Evolutionary conservation across 2,888 invertebrate genomes (phyloP).

Genomic region (Diloba caeruleocephala): DNA sequence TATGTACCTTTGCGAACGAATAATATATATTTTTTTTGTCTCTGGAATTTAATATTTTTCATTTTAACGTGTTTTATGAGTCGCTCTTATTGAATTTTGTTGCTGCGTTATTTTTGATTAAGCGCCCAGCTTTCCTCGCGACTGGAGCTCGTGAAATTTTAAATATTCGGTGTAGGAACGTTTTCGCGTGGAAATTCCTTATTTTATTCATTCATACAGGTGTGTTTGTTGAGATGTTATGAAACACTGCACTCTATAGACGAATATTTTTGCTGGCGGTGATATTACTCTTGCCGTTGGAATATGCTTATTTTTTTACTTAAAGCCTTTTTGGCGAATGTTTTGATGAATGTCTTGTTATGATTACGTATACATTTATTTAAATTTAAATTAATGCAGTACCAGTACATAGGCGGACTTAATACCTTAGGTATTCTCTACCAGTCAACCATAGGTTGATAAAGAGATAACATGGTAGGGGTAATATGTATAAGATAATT

Average conservation of each 20-base stretch:
- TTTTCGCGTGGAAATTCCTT: slow-evolving; percentile 56
- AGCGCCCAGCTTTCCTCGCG: slow-evolving; percentile 59
- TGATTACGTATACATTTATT: slow-evolving; percentile 1
- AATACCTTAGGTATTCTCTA: too few relatives aligned
- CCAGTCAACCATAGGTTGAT: too few relatives aligned
- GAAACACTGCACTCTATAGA: slow-evolving; percentile 38
- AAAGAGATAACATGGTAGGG: too few relatives aligned
- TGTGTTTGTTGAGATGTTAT: slow-evolving; percentile 50
- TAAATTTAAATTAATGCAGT: not conserved
- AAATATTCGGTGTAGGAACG: slow-evolving; percentile 64
- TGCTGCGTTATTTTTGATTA: slow-evolving; percentile 82
- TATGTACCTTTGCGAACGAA: slow-evolving; percentile 68
- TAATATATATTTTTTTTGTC: slow-evolving; percentile 78
- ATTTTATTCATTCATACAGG: slow-evolving; percentile 56
- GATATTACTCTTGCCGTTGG: slow-evolving; percentile 31
- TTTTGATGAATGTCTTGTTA: slow-evolving; percentile 10
- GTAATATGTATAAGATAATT: too few relatives aligned
- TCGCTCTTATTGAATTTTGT: slow-evolving; percentile 81
- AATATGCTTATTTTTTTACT: slow-evolving; percentile 17
- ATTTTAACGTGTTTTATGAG: slow-evolving; percentile 82
- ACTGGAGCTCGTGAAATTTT: slow-evolving; percentile 66
- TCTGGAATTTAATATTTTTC: slow-evolving; percentile 85
- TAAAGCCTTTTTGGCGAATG: not conserved
- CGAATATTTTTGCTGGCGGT: slow-evolving; percentile 20
- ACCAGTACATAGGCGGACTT: too few relatives aligned